A percentile compares a stretch with the other conserved stretches of the same genome.
These are phyloP conservation scores for Orchestia grillus DNA, from an alignment of 1,140 invertebrate genomes.

Conservation along the genomic window DNA sequence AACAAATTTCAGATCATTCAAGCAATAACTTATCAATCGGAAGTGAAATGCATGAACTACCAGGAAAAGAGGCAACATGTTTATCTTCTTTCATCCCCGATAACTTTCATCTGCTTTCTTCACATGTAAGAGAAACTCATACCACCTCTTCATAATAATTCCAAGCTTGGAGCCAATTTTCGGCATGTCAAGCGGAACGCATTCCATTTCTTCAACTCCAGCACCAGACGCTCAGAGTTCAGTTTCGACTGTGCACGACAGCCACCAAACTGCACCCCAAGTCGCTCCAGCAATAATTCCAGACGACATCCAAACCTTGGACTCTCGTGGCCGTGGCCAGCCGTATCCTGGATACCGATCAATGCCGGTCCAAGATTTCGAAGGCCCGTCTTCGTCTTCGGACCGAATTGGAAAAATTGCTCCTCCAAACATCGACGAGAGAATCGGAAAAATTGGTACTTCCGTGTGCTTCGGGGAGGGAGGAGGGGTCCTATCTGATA, in stretches of 20 bases:
- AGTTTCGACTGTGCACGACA: neutral
- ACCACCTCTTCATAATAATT: neutral
- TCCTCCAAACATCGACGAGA: neutral
- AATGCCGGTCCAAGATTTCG: conserved; percentile 45
- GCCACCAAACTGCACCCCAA: neutral
- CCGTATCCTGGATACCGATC: conserved; percentile 22
- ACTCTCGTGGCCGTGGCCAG: neutral
- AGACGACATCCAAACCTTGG: conserved; percentile 2
- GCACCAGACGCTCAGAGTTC: neutral
- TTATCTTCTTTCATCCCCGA: neutral
- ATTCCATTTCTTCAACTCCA: neutral
- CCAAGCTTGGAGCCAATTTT: neutral
- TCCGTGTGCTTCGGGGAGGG: neutral
- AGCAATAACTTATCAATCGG: neutral
- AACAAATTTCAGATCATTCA: neutral
- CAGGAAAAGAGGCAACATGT: neutral
- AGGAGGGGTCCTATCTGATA: conserved; percentile 14
- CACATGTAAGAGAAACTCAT: neutral
- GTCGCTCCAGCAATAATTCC: neutral
- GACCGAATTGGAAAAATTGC: conserved; percentile 18
- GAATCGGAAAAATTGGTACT: conserved; percentile 21
- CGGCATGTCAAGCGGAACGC: neutral
- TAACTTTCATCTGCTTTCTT: neutral
- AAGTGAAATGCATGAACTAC: neutral
- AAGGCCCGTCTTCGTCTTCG: neutral